Evolutionary conservation across 2,113 vertebrate genomes (phyloP), one percentile per base, ranked within the genome.

Genomic region (Manacus vitellinus): DNA sequence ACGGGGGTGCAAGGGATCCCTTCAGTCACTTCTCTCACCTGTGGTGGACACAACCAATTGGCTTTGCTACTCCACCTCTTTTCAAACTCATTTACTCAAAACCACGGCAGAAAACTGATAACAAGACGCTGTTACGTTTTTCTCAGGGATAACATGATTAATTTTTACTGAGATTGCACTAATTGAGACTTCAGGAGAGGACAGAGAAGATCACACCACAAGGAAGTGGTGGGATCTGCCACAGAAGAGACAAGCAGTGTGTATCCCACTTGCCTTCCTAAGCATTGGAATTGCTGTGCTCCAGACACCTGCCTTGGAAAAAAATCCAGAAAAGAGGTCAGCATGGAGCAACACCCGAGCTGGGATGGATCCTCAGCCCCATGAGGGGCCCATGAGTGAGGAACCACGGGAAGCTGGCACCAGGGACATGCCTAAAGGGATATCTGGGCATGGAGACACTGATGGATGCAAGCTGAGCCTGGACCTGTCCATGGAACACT

Each of bases 1-100:
- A 8, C 0, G 0, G 2, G 24, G 31, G 24, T 63, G 28, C 0
- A 1, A 55, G 33, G 33, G 13, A 54, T 19, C 46, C 2, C 4
- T 31, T 31, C 23, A 18, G 14, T 35, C 37, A 10, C 27, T 79
- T 33, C 46, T 65, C 27, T 49, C 41, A 27, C 17, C 28, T 15
- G n/a, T 31, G 85, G 28, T 31, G 28, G 39, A 17, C n/a, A 62
- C 47, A 71, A 44, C 11, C 13, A 7, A 4, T 8, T 24, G 68
- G 13, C 37, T 92, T 61, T 84, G 44, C 43, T 59, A 20, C 37
- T 58, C 56, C 41, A 70, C 43, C 43, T 28, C 1, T 55, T 89
- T 77, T 47, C n/a, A 9, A 37, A n/a, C 18, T 17, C 27, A 4
- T 70, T 62, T 46, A 16, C 31, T 54, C 25, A 37, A 74, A 81